phyloP scores from a whole-genome alignment of 2,797 vertebrate species.

The Epinephelus awoara region DNA sequence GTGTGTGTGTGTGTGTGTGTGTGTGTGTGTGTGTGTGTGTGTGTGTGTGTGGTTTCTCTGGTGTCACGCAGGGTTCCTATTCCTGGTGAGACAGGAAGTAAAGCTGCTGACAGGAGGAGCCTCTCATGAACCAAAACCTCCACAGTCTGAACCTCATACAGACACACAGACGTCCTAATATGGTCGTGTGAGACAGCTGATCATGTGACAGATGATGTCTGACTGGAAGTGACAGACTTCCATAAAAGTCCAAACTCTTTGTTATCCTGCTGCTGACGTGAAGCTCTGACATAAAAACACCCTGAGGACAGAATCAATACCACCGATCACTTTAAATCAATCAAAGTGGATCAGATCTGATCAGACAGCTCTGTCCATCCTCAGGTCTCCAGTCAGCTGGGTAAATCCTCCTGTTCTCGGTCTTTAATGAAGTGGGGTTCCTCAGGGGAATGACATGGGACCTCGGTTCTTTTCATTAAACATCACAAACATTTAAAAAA shows the following conservation, averaged over 20 bases:
- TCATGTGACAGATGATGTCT: background rate
- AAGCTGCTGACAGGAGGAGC: background rate
- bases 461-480: background rate
- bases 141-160: background rate
- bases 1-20: background rate
- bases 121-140: background rate
- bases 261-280: background rate
- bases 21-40: slow-evolving; percentile 2
- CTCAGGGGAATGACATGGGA: background rate
- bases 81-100: slow-evolving; percentile 49
- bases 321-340: no score
- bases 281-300: background rate
- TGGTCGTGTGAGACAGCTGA: slow-evolving; percentile 5
- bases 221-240: slow-evolving; percentile 11
- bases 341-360: no score
- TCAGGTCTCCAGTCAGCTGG: background rate
- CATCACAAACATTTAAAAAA: no score
- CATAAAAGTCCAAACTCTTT: background rate
- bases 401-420: no score
- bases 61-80: slow-evolving; percentile 33
- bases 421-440: background rate
- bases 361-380: no score
- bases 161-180: slow-evolving; percentile 32
- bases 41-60: slow-evolving; percentile 22
- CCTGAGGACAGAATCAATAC: no score